These are phyloP conservation scores for Tyto alba DNA, from an alignment of 2,113 vertebrate genomes.

Conservation along the genomic window DNA sequence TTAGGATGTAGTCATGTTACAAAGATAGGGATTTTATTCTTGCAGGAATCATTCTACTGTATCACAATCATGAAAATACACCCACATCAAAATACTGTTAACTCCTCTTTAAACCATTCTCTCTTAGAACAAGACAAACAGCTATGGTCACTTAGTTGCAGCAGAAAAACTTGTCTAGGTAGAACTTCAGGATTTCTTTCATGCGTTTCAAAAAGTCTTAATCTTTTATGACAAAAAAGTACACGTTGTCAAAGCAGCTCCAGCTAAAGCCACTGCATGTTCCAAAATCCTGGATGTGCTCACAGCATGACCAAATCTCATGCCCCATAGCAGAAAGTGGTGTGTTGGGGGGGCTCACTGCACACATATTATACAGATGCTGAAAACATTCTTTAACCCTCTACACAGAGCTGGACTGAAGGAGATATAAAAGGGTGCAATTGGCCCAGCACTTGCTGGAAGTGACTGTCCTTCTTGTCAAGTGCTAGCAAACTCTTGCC, in stretches of 20 bases:
- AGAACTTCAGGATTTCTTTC: not conserved
- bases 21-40: not conserved
- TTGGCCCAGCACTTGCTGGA: not conserved
- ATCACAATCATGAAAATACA: not conserved
- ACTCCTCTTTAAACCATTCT: not conserved
- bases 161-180: not conserved
- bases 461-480: not conserved
- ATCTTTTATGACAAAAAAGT: not conserved
- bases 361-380: not conserved
- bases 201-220: not conserved
- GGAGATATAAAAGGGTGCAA: not conserved
- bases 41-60: not conserved
- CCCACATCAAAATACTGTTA: not conserved
- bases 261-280: not conserved
- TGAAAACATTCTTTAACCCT: not conserved
- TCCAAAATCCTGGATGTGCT: not conserved
- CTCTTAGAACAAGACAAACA: not conserved
- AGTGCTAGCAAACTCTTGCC: not conserved
- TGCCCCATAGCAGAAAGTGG: rapidly evolving
- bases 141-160: not conserved
- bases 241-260: not conserved
- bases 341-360: not conserved
- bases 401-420: no score
- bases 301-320: not conserved
- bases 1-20: not conserved